Base-by-base conservation (phyloP, 2,797 vertebrate genomes). In the Rhinogobio ventralis region DNA sequence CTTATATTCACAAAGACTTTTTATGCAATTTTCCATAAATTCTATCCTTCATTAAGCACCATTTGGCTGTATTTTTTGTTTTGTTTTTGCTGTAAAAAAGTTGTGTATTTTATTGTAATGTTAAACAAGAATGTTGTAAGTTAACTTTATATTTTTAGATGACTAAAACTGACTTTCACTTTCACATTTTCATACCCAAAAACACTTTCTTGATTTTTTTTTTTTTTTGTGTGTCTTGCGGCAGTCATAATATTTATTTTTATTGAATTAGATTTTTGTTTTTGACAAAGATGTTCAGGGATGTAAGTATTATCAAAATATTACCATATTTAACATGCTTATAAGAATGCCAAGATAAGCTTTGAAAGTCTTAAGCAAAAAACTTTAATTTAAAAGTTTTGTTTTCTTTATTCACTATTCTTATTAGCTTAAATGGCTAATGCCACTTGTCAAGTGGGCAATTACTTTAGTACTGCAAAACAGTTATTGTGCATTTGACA, bases 301-400 rank as follows among this genome's bases (percentile, higher is more conserved):
- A 51, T 28, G 5, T 74, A 74, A 9, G 10, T 23, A 30, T 60
- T 30, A 51, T 28, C 10, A 39, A 74, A 62, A 82, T 0, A 33
- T 66, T 6, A 64, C 23, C 28, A 74, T 66, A 46, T 33, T 72
- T 75, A 51, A 53, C 57, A 75, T 79, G 42, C 78, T 81, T 71
- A 46, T 36, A 53, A 25, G 60, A 17, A 81, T 4, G 55, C 23
- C 28, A 91, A 46, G 86, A 89, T 88, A 89, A 87, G 80, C 84
- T 91, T 64, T 82, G 82, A 88, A 87, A 77, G 88, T 77, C 84
- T 83, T 89, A 87, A 90, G 86, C 89, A 87, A 90, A 79, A 89
- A 49, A 15, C 88, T 94, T 94, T 92, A 91, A 93, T 93, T 82
- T 84, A 89, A 62, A 85, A 84, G 87, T 53, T 69, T 69, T 19